Base-by-base conservation (phyloP, 2,888 invertebrate species). In the Loripinus fragilis region DNA sequence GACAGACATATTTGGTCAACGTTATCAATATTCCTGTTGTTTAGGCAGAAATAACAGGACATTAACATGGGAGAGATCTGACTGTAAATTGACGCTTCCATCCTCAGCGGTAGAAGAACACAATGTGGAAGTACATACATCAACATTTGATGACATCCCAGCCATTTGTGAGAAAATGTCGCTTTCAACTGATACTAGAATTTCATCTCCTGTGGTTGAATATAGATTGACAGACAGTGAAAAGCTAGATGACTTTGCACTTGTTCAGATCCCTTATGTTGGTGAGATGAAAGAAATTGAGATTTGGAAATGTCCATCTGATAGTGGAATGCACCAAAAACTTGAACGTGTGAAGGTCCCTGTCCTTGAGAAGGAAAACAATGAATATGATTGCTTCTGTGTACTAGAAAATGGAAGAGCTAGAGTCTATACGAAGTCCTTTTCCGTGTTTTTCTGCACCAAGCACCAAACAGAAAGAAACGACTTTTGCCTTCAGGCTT, bases 271-370 rank as follows among this genome's bases (percentile, higher is more conserved):
- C 23, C 60, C 60, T 20, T 30, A 33, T 33, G 33, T 60, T 60
- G 60, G 33, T 33, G 28, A 60, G 2, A 2, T 33, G 28, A 33
- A 60, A 3, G 17, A 10, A 7, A 33, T 60, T 33, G 60, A 60
- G 5, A 28, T 60, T 17, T 60, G 60, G 60, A 60, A 60, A 60
- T 60, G 60, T 20, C 60, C 60, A 17, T 60, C 60, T 10, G 60
- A 60, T 60, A 33, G 28, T 12, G 60, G 60, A 17, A 33, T 60
- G 60, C 28, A 33, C 20, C 60, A 60, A 17, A 33, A 30, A 12
- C 17, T 33, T 1, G 60, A 60, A 60, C 5, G 60, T 33, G 33
- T 20, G 17, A 60, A 33, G 33, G 60, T 60, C 1, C 60, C 60
- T 2, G n/a, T 60, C 1, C 20, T 60, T 17, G 20, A 60, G 20